Percentiles rank a stretch among this genome's conserved stretches.
Evolutionary conservation across 2,888 invertebrate genomes (phyloP).

Genomic region (Diabrotica balteata): DNA sequence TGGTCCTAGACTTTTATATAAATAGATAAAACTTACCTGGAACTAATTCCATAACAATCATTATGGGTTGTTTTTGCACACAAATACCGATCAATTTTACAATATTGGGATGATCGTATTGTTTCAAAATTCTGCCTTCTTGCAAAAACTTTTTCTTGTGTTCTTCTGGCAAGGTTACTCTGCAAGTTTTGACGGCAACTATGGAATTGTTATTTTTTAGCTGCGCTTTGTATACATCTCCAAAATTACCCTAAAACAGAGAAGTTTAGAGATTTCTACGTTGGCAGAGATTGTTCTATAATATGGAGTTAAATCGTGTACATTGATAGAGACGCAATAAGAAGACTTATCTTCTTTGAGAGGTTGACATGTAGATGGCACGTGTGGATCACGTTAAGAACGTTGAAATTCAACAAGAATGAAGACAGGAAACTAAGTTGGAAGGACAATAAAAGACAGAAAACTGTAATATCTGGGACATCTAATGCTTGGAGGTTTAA

Average conservation of each 20-base stretch:
- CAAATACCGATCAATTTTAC: constrained; percentile 96
- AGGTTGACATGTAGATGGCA: no score
- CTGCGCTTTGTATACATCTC: constrained; percentile 93
- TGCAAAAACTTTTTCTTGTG: constrained; percentile 92
- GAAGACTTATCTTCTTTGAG: no score
- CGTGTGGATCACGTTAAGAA: no score
- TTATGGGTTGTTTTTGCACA: constrained; percentile 96
- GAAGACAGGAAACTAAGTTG: no score
- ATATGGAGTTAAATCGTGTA: neutral
- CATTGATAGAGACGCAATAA: constrained; percentile 9
- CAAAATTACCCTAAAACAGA: constrained; percentile 86
- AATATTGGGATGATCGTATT: constrained; percentile 96
- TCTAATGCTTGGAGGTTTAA: no score
- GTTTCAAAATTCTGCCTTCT: constrained; percentile 93
- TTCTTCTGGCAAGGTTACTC: constrained; percentile 92
- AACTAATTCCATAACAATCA: constrained; percentile 99
- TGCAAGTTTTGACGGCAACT: constrained; percentile 95
- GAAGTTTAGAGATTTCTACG: no score
- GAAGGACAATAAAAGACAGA: no score
- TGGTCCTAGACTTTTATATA: no score
- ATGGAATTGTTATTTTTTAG: constrained; percentile 82
- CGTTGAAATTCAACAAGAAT: no score
- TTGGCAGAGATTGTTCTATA: no score
- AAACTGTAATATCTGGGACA: no score
- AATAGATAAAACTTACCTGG: constrained; percentile 65